These are phyloP conservation scores for Macrobrachium rosenbergii DNA, from an alignment of 1,140 invertebrate genomes.

Conservation along the genomic window DNA sequence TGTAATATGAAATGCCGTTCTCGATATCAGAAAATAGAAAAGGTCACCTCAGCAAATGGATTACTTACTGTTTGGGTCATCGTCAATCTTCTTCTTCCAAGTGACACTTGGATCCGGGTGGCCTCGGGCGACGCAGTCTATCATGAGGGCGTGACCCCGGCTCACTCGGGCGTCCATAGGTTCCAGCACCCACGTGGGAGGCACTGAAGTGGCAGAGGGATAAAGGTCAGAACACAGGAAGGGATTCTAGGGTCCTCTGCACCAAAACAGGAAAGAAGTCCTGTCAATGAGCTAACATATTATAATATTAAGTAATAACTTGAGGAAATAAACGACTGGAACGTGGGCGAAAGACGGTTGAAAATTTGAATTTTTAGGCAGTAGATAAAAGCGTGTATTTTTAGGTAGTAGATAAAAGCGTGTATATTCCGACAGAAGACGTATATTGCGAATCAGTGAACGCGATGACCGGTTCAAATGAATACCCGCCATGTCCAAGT, in stretches of 20 bases:
- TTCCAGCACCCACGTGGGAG: constrained; percentile 71
- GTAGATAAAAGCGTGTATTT: too few relatives aligned
- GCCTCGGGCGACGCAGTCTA: constrained; percentile 72
- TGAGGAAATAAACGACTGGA: too few relatives aligned
- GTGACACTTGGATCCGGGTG: constrained; percentile 70
- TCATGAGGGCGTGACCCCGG: constrained; percentile 69
- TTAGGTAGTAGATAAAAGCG: too few relatives aligned
- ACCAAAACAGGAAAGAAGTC: neutral
- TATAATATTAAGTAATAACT: too few relatives aligned
- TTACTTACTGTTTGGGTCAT: constrained; percentile 64
- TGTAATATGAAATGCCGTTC: too few relatives aligned
- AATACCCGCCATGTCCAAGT: too few relatives aligned
- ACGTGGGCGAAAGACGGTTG: too few relatives aligned
- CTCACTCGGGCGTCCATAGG: constrained; percentile 71
- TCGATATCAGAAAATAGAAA: neutral
- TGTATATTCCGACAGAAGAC: too few relatives aligned
- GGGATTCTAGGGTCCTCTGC: neutral
- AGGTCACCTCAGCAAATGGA: constrained; percentile 32
- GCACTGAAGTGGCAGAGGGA: constrained; percentile 68
- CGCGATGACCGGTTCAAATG: too few relatives aligned
- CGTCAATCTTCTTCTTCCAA: constrained; percentile 83
- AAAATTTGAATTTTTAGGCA: too few relatives aligned
- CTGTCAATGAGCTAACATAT: too few relatives aligned
- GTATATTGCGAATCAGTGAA: too few relatives aligned
- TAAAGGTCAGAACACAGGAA: neutral